Evolutionary conservation across 92 coral and sea anemone species (phyloP).

Genomic region (Blastomussa wellsi): DNA sequence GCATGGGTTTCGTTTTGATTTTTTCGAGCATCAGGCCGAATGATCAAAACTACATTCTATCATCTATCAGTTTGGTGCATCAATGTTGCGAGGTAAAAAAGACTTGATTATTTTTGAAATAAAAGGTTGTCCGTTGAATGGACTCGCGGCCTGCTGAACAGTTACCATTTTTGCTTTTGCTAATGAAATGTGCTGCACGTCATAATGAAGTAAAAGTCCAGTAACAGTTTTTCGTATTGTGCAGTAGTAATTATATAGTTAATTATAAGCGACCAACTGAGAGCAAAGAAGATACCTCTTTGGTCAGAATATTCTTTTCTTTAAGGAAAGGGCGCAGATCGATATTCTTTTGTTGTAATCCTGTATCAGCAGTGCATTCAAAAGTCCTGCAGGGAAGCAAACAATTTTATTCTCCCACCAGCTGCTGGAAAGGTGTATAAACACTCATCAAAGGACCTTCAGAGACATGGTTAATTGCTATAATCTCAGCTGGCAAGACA

Average conservation of each 20-base stretch:
- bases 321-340: neutral
- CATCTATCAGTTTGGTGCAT: too few species aligned
- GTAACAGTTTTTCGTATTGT: neutral
- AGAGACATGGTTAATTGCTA: neutral
- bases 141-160: too few species aligned
- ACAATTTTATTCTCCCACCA: neutral
- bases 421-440: constrained; percentile 1
- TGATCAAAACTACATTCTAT: too few species aligned
- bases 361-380: neutral
- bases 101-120: too few species aligned
- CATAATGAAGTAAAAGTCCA: neutral
- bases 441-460: neutral
- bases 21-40: too few species aligned
- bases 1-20: too few species aligned
- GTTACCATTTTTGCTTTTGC: too few species aligned
- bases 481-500: neutral
- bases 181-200: too few species aligned
- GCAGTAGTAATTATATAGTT: neutral
- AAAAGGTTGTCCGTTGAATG: too few species aligned
- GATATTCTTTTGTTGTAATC: neutral
- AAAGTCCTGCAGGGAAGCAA: neutral
- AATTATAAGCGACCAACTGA: neutral
- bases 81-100: too few species aligned
- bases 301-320: neutral
- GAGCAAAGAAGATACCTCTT: neutral